These are phyloP conservation scores for Gorilla gorilla DNA, from an alignment of 2,113 vertebrate species.

Conservation along the genomic window DNA sequence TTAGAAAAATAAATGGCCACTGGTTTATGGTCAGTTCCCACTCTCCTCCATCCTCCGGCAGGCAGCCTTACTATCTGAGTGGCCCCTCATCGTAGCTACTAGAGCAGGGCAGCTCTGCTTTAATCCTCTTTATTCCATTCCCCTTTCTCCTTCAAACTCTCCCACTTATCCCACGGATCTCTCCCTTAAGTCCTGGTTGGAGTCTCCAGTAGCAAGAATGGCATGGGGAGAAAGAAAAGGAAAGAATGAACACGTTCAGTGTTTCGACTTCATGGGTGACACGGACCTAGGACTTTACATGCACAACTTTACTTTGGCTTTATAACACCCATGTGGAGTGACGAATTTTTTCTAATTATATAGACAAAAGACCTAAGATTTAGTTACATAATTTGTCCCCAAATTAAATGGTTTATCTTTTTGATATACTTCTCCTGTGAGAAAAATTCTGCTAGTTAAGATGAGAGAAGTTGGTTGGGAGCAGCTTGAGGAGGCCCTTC, in stretches of 20 bases:
- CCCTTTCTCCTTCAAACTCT: background rate
- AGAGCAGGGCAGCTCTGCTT: background rate
- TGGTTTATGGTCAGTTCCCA: background rate
- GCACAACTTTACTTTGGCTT: background rate
- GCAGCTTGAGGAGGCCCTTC: background rate
- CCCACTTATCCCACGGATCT: background rate
- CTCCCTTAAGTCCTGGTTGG: background rate
- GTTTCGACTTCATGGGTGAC: background rate
- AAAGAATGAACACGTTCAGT: background rate
- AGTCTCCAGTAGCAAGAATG: background rate
- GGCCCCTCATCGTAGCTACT: background rate
- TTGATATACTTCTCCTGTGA: background rate
- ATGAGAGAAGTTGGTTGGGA: background rate
- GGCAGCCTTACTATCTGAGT: background rate
- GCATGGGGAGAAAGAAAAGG: background rate
- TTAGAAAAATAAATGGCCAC: background rate
- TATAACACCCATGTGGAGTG: background rate
- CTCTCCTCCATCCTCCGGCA: background rate
- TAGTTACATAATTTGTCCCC: background rate
- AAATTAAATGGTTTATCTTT: background rate
- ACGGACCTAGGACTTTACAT: background rate
- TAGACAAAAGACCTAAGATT: background rate
- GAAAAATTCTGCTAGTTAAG: background rate
- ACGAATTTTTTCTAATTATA: background rate
- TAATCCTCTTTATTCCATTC: background rate